Base-by-base conservation (phyloP, 2,888 invertebrate species). In the Boloria euphrosyne region DNA sequence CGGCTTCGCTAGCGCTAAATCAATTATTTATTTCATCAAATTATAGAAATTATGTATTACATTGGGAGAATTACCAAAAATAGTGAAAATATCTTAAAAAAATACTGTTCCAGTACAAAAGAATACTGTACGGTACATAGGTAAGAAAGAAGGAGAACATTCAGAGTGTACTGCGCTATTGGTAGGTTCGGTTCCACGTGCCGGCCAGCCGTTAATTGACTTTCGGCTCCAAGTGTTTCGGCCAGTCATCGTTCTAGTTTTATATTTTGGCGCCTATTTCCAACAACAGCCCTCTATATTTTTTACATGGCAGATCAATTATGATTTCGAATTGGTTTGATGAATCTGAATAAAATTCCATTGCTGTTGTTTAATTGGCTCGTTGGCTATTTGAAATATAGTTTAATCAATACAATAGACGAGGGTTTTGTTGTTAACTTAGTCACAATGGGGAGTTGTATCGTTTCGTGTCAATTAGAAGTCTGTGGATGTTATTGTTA, bases 321-420 rank as follows among this genome's bases (percentile, higher is more conserved):
- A 90, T 90, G 90, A 90, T 90, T 87, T 85, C 87, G 84, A 89
- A 88, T 90, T 90, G 89, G 89, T 89, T 90, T 90, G 89, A 90
- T 90, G 90, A 87, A 90, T 89, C 87, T 89, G 88, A 91, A 90
- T 90, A 89, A 89, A 89, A 89, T 89, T 86, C 89, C 86, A 90
- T 89, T 89, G 89, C 86, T 83, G 79, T 89, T 89, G 87, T 84
- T 90, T 90, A 90, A 90, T 90, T 89, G 90, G 78, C 87, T 89
- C 78, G 89, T 88, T 88, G 86, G 81, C 77, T 80, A 84, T 86
- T 88, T 86, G 84, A 89, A 87, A 89, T 86, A 88, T 87, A 85
- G 85, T 86, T 84, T 82, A 85, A 83, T 86, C 85, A 81, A 84
- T 84, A 83, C 78, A 75, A 75, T 80, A 77, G 81, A 76, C 78